Evolutionary conservation across 2,888 invertebrate genomes (phyloP).

Genomic region (Cerceris ruficornis): DNA sequence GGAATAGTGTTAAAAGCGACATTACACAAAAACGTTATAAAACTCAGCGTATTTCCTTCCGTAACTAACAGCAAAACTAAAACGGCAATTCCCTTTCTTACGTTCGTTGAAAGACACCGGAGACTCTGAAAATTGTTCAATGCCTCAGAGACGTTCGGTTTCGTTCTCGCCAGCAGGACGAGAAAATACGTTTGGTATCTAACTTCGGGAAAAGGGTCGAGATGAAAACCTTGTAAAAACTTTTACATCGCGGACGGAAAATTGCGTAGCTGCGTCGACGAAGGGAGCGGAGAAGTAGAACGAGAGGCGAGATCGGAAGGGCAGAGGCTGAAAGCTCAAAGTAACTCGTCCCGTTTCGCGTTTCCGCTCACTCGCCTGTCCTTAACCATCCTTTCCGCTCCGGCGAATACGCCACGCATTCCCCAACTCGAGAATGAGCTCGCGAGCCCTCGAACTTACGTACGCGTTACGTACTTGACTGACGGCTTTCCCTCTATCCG

Average conservation of each 20-base stretch:
- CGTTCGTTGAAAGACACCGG: neutral
- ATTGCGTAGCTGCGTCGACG: conserved; percentile 52
- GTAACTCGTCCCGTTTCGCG: conserved; percentile 59
- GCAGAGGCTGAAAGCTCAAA: conserved; percentile 50
- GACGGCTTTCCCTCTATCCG: conserved; percentile 29
- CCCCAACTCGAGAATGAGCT: conserved; percentile 63
- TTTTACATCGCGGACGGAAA: conserved; percentile 66
- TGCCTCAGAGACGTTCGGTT: conserved; percentile 23
- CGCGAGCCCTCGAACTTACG: conserved; percentile 63
- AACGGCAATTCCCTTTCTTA: neutral
- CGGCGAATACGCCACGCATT: conserved; percentile 57
- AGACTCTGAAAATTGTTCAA: conserved; percentile 21
- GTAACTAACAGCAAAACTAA: neutral
- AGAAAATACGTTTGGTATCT: conserved; percentile 61
- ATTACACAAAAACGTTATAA: neutral
- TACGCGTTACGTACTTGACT: conserved; percentile 64
- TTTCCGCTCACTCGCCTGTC: conserved; percentile 57
- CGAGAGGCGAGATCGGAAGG: conserved; percentile 2
- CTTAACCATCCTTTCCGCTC: conserved; percentile 63
- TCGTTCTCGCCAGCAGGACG: conserved; percentile 11
- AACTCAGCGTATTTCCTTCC: neutral
- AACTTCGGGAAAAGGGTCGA: conserved; percentile 57
- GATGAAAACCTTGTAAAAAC: conserved; percentile 72
- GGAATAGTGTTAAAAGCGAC: no score
- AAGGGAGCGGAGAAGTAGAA: conserved; percentile 4